phyloP scores from a whole-genome alignment of 2,797 vertebrate genomes.

The Hozukius guyotensis region DNA sequence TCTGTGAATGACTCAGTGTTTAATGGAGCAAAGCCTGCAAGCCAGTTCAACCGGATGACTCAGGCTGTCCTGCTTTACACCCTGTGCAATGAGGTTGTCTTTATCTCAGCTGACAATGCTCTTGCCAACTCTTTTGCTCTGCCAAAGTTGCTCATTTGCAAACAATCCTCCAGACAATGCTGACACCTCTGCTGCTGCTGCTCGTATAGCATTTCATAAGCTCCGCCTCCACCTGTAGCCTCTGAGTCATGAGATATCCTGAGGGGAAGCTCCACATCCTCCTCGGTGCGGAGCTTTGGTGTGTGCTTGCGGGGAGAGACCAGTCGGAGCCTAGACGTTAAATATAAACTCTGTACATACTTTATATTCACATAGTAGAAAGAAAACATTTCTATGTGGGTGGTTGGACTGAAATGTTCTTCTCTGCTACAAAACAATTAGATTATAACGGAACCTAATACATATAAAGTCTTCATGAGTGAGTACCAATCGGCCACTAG shows the following conservation, averaged over 20 bases:
- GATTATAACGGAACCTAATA: not conserved
- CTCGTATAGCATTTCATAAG: not conserved
- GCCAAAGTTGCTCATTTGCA: constrained; percentile 50
- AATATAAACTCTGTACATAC: not conserved
- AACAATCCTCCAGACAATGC: constrained; percentile 41
- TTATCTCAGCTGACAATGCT: constrained; percentile 18
- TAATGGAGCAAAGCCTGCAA: constrained; percentile 4
- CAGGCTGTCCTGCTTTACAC: constrained; percentile 20
- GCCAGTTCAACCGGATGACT: constrained; percentile 5
- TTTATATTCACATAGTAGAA: not conserved
- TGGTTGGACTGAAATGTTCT: not conserved
- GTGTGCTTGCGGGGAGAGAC: not conserved
- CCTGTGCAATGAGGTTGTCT: not conserved
- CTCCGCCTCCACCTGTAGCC: constrained; percentile 23
- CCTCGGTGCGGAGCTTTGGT: not conserved
- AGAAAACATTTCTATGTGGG: not conserved
- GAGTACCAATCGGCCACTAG: not conserved
- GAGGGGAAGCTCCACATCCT: not conserved
- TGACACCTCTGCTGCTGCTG: constrained; percentile 10
- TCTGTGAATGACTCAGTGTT: constrained; percentile 19
- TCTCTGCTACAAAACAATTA: not conserved
- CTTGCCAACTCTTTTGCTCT: constrained; percentile 1
- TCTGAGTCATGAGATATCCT: not conserved
- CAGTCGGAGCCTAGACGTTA: not conserved
- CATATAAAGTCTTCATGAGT: not conserved